Conservation (phyloP, 2,113 vertebrate genomes). For the Macheiramphus alcinus region DNA sequence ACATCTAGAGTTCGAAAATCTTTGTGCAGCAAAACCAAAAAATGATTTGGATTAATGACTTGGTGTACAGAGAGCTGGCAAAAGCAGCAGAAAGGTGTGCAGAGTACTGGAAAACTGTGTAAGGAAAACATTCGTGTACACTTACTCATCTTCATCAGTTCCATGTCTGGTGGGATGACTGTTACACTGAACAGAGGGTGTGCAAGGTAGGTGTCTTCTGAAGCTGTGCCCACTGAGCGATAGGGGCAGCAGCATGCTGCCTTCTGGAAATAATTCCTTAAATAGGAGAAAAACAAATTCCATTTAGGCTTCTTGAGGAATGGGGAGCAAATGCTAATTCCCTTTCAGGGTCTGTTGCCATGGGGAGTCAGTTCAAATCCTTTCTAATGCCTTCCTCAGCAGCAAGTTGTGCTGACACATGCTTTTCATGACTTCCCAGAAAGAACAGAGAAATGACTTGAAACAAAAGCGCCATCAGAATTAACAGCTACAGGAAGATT, state of each 20-base stretch:
- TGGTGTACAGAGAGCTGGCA: neutral
- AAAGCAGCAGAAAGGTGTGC: neutral
- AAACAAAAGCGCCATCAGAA: neutral
- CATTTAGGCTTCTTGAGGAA: conserved; percentile 22
- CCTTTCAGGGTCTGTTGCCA: conserved; percentile 57
- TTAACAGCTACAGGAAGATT: neutral
- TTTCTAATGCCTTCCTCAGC: conserved; percentile 34
- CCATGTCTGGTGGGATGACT: neutral
- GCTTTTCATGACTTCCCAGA: conserved; percentile 32
- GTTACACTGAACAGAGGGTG: neutral
- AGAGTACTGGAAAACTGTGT: neutral
- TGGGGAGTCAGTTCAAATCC: conserved; percentile 56
- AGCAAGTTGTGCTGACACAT: conserved; percentile 45
- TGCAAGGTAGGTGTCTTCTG: neutral
- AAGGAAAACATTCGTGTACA: fast-evolving
- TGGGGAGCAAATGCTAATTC: conserved; percentile 60
- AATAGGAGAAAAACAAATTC: conserved; percentile 5
- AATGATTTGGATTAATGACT: neutral
- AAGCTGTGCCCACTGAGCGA: neutral
- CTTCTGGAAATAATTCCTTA: neutral
- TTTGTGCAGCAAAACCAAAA: neutral
- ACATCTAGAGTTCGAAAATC: neutral
- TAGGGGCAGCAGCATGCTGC: neutral
- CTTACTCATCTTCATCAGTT: fast-evolving
- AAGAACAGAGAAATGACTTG: neutral